These are phyloP conservation scores for Eidolon helvum DNA, from an alignment of 2,113 vertebrate genomes.

Conservation along the genomic window DNA sequence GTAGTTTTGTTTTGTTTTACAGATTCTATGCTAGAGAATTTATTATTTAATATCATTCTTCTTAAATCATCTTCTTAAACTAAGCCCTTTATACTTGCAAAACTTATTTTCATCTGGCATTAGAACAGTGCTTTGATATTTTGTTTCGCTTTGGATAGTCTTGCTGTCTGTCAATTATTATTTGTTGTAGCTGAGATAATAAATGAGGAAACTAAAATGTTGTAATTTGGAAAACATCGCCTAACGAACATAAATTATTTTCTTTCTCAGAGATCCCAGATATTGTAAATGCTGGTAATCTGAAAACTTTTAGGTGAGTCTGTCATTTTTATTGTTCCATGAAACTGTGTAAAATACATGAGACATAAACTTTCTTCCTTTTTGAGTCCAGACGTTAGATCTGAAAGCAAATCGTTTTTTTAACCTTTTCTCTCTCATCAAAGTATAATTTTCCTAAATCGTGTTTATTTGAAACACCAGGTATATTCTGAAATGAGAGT, in stretches of 20 bases:
- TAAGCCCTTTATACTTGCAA: not conserved
- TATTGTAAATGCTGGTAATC: constrained; percentile 90
- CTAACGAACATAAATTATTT: constrained; percentile 59
- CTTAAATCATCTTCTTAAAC: not conserved
- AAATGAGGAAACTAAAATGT: not conserved
- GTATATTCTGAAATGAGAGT: not conserved
- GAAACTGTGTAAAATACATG: not conserved
- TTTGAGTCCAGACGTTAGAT: not conserved
- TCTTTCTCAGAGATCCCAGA: constrained; percentile 92
- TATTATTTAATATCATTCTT: not conserved
- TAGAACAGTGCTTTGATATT: not conserved
- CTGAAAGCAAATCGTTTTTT: not conserved
- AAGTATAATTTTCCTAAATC: not conserved
- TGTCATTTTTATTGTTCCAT: not conserved
- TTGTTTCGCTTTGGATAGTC: constrained; percentile 15
- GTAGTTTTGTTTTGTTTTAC: not conserved
- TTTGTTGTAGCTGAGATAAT: not conserved
- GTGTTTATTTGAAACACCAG: not conserved
- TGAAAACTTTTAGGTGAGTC: constrained; percentile 93
- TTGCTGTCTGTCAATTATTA: not conserved
- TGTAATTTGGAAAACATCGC: not conserved
- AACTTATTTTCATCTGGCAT: not conserved
- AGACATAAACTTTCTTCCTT: not conserved
- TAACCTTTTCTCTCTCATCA: not conserved
- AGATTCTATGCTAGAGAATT: not conserved